Evolutionary conservation across 2,888 invertebrate species (phyloP).

Genomic region (Ochlodes sylvanus): DNA sequence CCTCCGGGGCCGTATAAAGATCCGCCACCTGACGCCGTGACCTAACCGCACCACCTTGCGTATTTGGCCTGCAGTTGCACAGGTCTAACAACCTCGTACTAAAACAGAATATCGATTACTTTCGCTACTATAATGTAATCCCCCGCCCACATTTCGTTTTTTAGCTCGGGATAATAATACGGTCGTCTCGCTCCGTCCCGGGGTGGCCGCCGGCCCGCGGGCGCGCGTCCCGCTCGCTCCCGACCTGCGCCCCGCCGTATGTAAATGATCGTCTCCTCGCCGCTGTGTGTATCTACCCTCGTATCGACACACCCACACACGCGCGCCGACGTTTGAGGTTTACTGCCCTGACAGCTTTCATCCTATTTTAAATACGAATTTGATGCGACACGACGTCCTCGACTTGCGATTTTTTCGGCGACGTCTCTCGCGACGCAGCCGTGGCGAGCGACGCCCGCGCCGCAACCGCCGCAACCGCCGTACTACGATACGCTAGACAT

Average conservation of each 20-base stretch:
- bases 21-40: constrained; percentile 54
- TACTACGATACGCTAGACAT: constrained; percentile 49
- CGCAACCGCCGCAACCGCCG: constrained; percentile 6
- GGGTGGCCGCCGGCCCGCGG: constrained; percentile 61
- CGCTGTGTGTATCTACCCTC: constrained; percentile 67
- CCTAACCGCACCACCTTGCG: constrained; percentile 63
- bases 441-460: constrained; percentile 15
- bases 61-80: constrained; percentile 82
- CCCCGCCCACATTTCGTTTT: constrained; percentile 85
- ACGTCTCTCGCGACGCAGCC: constrained; percentile 17
- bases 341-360: constrained; percentile 82
- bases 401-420: constrained; percentile 39
- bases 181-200: constrained; percentile 75
- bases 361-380: constrained; percentile 80
- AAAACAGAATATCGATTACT: constrained; percentile 86
- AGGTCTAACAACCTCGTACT: constrained; percentile 82
- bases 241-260: constrained; percentile 74
- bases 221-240: constrained; percentile 60
- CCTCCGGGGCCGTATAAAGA: constrained; percentile 29
- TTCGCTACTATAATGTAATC: constrained; percentile 86
- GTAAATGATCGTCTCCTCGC: constrained; percentile 82
- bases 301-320: constrained; percentile 60
- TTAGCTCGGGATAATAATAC: constrained; percentile 78
- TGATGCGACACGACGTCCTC: constrained; percentile 68
- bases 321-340: constrained; percentile 69